Base-by-base conservation (phyloP, 2,797 vertebrate genomes). In the Macroramphosus scolopax region DNA sequence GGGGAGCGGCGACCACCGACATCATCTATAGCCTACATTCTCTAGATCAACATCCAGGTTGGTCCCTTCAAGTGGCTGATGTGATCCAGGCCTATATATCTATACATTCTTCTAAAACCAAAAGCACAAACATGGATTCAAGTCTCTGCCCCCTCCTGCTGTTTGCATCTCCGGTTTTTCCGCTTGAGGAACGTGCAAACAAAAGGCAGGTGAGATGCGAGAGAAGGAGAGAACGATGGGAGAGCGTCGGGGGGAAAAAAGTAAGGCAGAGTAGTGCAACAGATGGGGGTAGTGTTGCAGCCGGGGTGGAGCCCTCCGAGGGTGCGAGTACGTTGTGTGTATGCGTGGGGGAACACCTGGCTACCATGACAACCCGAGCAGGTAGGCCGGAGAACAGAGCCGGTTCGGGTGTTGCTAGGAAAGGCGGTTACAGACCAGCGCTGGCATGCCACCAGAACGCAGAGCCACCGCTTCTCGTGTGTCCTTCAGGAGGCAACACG, bases 41-140 rank as follows among this genome's bases (percentile, higher is more conserved):
- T 76, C 76, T 55, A 75, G 42, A n/a, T n/a, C n/a, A n/a, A n/a
- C n/a, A 70, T 71, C 68, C 42, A 53, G 48, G 68, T 46, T 36
- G 46, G 63, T 68, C 77, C 68, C 65, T 78, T 77, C 59, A 66
- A 67, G 62, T 75, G 77, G 60, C 50, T 77, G n/a, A n/a, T n/a
- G n/a, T n/a, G 2, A 77, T 63, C 63, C 63, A 61, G 67, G 68
- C 45, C 57, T 68, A 68, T 67, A 47, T 16, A 57, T 77, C 68
- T 78, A 86, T 84, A 89, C 87, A 90, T 90, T 91, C 87, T 67
- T 87, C 52, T 59, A 39, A 54, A 63, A 49, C 28, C 44, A 10
- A 26, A 22, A 39, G 22, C 26, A 62, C 9, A 67, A 30, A 54
- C 34, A 59, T 28, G 8, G 10, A 68, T 56, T 63, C 70, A 37